Conservation (phyloP, 2,113 vertebrate genomes). For the Protobothrops mucrosquamatus region DNA sequence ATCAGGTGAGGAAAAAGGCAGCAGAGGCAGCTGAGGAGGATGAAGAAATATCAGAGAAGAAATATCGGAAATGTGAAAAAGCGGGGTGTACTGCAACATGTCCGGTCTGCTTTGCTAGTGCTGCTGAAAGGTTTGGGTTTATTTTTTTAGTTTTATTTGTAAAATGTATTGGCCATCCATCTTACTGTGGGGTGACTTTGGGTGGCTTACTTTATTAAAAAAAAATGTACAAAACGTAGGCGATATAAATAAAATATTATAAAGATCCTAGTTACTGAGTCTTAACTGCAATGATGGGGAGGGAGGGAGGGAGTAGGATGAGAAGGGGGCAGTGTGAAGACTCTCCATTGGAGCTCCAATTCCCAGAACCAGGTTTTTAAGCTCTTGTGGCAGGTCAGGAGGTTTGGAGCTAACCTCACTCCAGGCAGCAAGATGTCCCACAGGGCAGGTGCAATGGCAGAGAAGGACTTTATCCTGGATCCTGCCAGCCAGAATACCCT, state of each 20-base stretch:
- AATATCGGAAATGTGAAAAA: conserved; percentile 97
- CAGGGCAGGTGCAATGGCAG: too few relatives aligned
- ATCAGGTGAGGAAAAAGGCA: conserved; percentile 87
- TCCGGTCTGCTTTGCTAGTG: conserved; percentile 96
- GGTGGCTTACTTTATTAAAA: background rate
- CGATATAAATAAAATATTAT: background rate
- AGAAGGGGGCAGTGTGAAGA: too few relatives aligned
- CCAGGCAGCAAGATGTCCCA: too few relatives aligned
- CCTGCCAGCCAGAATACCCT: too few relatives aligned
- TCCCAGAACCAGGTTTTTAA: too few relatives aligned
- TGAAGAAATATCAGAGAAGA: conserved; percentile 90
- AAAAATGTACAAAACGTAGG: background rate
- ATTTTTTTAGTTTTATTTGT: background rate
- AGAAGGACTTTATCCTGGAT: too few relatives aligned
- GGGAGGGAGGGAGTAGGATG: too few relatives aligned
- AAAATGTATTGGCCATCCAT: background rate
- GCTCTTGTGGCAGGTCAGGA: too few relatives aligned
- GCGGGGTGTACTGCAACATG: conserved; percentile 90
- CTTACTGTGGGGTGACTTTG: background rate
- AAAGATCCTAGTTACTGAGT: background rate
- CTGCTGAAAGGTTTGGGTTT: conserved; percentile 86
- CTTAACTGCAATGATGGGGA: background rate
- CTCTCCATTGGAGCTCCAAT: too few relatives aligned
- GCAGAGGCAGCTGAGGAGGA: conserved; percentile 85
- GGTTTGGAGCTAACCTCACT: too few relatives aligned